Evolutionary conservation across 2,797 vertebrate species (phyloP), one percentile per base, ranked within the genome.

Genomic region (Poliocrania exsul): DNA sequence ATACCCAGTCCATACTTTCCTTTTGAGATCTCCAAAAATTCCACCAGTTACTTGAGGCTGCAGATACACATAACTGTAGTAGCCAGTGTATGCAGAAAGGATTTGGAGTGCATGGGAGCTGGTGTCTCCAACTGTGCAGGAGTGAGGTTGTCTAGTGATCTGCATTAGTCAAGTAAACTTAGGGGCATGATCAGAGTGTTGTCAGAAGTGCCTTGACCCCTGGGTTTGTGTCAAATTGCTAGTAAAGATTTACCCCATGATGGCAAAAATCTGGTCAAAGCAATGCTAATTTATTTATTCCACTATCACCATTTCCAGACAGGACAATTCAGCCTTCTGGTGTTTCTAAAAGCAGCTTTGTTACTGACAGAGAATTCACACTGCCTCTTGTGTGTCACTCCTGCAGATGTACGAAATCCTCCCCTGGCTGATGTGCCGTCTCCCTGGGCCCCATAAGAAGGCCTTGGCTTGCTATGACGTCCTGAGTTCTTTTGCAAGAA

Each of bases 391-490:
- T 42, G 7, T 86, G 38, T 84, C 31, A 6, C 37, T 89, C 42
- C 31, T 6, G 5, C 81, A 97, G 96, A 24, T 97, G 42, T 96
- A 97, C 0, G 90, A 97, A 75, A 50, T 94, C 28, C 56, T 95
- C 14, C 96, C 97, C 44, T 90, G 96, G 96, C 40, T 97, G n/a
- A 56, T 97, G 81, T 3, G 46, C 13, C 10, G 0, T 40, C 72
- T 97, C 26, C 96, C 96, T 14, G 97, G 95, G 44, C 93, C 93
- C 74, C 97, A 96, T 51, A 94, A 96, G 57, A 86, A 91, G 23
- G 50, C 3, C 0, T 40, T 96, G 28, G 69, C 84, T 79, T 78
- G 20, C 84, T 92, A 92, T 28, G 72, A 92, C 42, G 33, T 79
- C 25, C 73, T 96, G 38, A 92, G 73, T 1, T 73, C 79, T 56